Conservation (phyloP, 2,113 vertebrate genomes). For the Aplodontia rufa region DNA sequence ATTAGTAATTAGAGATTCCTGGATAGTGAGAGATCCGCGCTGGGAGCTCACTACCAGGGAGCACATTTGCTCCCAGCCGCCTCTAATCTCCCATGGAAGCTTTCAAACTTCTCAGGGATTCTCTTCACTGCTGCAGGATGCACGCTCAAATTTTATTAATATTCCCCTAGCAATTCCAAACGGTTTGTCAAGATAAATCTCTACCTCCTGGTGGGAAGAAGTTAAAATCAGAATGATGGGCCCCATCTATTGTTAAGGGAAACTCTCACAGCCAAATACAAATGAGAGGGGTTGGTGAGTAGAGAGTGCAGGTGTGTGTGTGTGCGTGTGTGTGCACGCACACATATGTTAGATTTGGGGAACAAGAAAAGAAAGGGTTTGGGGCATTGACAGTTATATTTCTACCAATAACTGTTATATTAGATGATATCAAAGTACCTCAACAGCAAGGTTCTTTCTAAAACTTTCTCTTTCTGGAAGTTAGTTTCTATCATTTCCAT, state of each 20-base stretch:
- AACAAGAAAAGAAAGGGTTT: neutral
- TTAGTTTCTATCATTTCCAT: neutral
- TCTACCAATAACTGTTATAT: neutral
- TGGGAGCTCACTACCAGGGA: conserved; percentile 82
- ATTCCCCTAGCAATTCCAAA: conserved; percentile 75
- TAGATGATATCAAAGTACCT: neutral
- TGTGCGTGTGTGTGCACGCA: too few relatives aligned
- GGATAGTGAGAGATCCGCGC: conserved; percentile 85
- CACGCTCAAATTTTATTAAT: conserved; percentile 84
- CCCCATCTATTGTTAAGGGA: conserved; percentile 19
- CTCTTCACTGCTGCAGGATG: conserved; percentile 70
- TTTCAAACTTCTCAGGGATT: conserved; percentile 83
- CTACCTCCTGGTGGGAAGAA: conserved; percentile 44
- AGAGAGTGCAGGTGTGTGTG: neutral
- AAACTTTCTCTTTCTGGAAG: conserved; percentile 13
- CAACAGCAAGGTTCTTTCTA: neutral
- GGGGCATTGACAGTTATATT: neutral
- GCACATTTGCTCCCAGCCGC: conserved; percentile 82
- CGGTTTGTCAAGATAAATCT: conserved; percentile 69
- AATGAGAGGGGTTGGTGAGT: neutral
- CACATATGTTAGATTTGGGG: neutral
- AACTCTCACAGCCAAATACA: neutral
- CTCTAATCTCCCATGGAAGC: conserved; percentile 83
- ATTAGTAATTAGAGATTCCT: conserved; percentile 90
- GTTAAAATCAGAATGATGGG: conserved; percentile 62